phyloP scores from a whole-genome alignment of 2,113 vertebrate genomes.

The Naja naja region DNA sequence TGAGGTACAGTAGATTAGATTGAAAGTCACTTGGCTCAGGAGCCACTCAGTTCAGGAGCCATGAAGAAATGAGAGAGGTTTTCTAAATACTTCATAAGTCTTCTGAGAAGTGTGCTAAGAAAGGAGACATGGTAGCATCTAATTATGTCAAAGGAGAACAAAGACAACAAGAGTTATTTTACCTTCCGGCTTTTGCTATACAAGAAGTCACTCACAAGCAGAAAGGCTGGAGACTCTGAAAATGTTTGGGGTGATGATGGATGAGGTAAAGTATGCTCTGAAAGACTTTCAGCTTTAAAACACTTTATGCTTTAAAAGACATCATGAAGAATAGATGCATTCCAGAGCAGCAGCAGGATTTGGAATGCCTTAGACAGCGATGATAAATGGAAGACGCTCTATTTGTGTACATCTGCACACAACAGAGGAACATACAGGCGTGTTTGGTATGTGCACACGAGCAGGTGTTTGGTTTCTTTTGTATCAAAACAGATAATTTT shows the following conservation, averaged over 20 bases:
- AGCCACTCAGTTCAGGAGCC: background rate
- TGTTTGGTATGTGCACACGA: conserved; percentile 16
- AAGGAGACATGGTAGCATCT: background rate
- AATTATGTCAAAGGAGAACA: conserved; percentile 16
- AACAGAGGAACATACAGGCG: background rate
- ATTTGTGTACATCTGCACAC: background rate
- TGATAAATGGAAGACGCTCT: conserved; percentile 46
- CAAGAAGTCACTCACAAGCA: conserved; percentile 65
- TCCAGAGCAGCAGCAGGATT: conserved; percentile 70
- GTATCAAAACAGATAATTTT: background rate
- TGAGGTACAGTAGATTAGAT: background rate
- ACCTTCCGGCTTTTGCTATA: conserved; percentile 54
- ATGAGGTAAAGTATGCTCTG: conserved; percentile 67
- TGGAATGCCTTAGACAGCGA: conserved; percentile 55
- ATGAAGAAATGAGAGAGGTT: background rate
- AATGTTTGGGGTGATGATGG: conserved; percentile 65
- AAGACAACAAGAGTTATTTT: conserved; percentile 27
- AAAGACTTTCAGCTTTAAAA: conserved; percentile 71
- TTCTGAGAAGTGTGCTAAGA: conserved; percentile 2
- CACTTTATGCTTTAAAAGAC: conserved; percentile 70
- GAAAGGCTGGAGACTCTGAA: conserved; percentile 60
- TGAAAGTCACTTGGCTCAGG: background rate
- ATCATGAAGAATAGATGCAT: conserved; percentile 67
- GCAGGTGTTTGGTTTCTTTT: conserved; percentile 41
- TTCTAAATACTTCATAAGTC: background rate